phyloP scores from a whole-genome alignment of 2,797 vertebrate genomes.

The Phataginus tetradactyla region DNA sequence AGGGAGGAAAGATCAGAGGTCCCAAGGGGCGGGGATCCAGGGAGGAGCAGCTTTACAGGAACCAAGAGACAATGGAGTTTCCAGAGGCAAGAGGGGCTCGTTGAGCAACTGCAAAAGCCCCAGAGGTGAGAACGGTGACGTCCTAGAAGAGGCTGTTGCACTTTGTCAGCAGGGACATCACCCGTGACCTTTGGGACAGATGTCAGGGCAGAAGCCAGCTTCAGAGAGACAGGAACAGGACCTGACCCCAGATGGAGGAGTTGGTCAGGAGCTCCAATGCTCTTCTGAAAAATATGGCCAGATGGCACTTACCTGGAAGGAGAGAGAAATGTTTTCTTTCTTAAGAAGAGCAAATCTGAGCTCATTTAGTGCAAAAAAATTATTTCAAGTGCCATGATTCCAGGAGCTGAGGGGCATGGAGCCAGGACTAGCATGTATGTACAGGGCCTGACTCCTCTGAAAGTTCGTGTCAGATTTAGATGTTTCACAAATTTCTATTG shows the following conservation, averaged over 20 bases:
- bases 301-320: not conserved
- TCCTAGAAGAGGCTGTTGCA: fast-evolving
- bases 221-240: not conserved
- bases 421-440: not conserved
- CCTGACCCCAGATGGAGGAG: fast-evolving
- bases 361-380: not conserved
- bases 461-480: not conserved
- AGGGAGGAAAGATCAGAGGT: not conserved
- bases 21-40: not conserved
- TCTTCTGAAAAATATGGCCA: not conserved
- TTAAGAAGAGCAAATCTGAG: not conserved
- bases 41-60: not conserved
- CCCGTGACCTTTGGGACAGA: not conserved
- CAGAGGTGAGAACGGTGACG: not conserved
- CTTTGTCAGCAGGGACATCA: not conserved
- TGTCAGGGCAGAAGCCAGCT: not conserved
- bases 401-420: not conserved
- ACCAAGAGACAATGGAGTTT: not conserved
- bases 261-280: not conserved
- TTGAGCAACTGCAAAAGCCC: not conserved
- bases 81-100: not conserved
- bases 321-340: not conserved
- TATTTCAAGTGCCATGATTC: not conserved
- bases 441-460: not conserved
- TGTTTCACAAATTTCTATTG: not conserved